phyloP scores from a whole-genome alignment of 2,888 invertebrate species.

The Chrysolina haemoptera region DNA sequence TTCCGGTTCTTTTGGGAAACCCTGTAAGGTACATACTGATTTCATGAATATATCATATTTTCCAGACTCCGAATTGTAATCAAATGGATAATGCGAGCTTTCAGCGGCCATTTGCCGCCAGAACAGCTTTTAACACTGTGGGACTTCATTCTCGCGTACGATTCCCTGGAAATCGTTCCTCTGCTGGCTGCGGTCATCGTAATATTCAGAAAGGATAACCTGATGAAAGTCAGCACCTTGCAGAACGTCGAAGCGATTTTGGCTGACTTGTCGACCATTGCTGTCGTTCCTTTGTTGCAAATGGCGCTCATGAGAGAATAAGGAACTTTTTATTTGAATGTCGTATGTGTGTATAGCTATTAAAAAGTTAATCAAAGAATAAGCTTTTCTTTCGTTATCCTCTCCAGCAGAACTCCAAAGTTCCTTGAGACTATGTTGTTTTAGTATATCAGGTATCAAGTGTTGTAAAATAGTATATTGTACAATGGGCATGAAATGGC shows the following conservation, averaged over 20 bases:
- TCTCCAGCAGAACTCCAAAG: no score
- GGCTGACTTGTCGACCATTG: conserved; percentile 89
- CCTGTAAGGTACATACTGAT: no score
- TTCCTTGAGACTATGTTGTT: no score
- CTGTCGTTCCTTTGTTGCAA: conserved; percentile 88
- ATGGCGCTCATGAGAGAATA: conserved; percentile 81
- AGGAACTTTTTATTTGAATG: background rate
- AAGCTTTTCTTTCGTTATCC: no score
- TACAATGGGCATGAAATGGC: no score
- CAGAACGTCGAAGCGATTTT: conserved; percentile 90
- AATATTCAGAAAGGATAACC: conserved; percentile 88
- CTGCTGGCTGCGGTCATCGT: conserved; percentile 88
- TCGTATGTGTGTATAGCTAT: no score
- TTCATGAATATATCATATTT: conserved; percentile 7
- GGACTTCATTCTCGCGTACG: conserved; percentile 94
- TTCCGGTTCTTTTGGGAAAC: no score
- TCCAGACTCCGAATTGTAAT: conserved; percentile 89
- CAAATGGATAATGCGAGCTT: conserved; percentile 97
- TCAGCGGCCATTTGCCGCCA: conserved; percentile 94
- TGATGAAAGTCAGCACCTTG: conserved; percentile 81
- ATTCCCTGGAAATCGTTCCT: conserved; percentile 91
- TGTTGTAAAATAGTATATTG: no score
- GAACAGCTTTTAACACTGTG: conserved; percentile 93
- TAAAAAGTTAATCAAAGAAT: no score
- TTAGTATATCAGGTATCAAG: no score